These are phyloP conservation scores for Sphaerophoria rueppellii DNA, from an alignment of 2,888 invertebrate genomes.

Conservation along the genomic window DNA sequence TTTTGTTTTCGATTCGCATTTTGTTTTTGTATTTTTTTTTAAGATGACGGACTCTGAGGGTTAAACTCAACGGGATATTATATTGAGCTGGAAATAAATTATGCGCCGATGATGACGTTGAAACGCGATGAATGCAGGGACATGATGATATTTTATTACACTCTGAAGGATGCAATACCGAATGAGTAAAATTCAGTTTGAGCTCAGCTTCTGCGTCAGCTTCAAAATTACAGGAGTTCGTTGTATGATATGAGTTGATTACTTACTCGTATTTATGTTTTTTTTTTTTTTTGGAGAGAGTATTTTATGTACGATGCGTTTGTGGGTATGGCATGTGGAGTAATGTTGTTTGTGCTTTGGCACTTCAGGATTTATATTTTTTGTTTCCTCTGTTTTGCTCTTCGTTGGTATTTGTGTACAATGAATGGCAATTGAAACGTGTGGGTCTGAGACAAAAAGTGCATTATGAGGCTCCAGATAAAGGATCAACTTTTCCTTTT, in stretches of 20 bases:
- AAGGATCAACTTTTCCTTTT: too few species aligned
- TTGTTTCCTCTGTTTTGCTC: too few species aligned
- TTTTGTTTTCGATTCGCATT: background rate
- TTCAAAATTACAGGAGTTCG: slow-evolving; percentile 13
- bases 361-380: slow-evolving; percentile 71
- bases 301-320: background rate
- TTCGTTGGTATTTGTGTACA: slow-evolving; percentile 51
- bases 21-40: slow-evolving; percentile 23
- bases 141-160: slow-evolving; percentile 69
- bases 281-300: background rate
- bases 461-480: slow-evolving; percentile 57
- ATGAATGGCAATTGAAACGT: slow-evolving; percentile 59
- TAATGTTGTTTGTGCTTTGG: slow-evolving; percentile 70
- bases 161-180: slow-evolving; percentile 51
- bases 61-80: slow-evolving; percentile 66
- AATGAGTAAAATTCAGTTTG: slow-evolving; percentile 17
- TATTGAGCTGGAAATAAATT: slow-evolving; percentile 70
- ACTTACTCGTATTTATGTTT: slow-evolving; percentile 10
- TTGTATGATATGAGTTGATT: background rate
- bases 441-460: slow-evolving; percentile 56
- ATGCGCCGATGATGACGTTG: slow-evolving; percentile 66
- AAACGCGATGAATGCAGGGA: slow-evolving; percentile 67
- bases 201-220: too few species aligned
- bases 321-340: background rate
- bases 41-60: slow-evolving; percentile 43